A percentile compares a stretch with the other conserved stretches of the same genome.
phyloP scores from a whole-genome alignment of 2,888 invertebrate genomes.

The Cantharis rustica region DNA sequence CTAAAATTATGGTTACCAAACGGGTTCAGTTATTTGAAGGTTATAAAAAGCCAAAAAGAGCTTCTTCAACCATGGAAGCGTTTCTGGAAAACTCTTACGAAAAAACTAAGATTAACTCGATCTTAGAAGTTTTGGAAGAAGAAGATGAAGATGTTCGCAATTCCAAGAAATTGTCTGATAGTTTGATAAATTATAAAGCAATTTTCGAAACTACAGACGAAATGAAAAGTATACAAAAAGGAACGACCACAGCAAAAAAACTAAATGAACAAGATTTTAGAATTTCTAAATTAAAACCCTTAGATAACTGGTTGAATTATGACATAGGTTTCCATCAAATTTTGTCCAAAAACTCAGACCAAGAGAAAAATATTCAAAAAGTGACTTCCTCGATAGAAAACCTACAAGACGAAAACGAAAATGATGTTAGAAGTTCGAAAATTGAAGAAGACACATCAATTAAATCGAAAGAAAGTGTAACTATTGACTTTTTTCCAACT shows the following conservation, averaged over 20 bases:
- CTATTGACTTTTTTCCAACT: background rate
- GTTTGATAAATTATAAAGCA: background rate
- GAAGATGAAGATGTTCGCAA: background rate
- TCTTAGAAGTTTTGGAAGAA: background rate
- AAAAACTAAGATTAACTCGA: background rate
- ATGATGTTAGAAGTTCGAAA: background rate
- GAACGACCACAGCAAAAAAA: background rate
- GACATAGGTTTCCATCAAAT: background rate
- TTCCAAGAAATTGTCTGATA: background rate
- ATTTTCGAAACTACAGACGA: background rate
- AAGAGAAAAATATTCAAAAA: background rate
- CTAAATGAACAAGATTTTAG: background rate
- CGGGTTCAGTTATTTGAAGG: conserved; percentile 15
- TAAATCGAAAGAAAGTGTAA: background rate
- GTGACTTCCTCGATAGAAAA: background rate
- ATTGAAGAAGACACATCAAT: background rate
- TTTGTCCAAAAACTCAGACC: background rate
- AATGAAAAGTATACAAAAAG: background rate
- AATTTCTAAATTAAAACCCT: background rate
- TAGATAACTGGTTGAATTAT: too few relatives aligned
- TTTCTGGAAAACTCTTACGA: conserved; percentile 5
- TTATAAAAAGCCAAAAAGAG: conserved; percentile 1
- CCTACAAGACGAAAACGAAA: background rate
- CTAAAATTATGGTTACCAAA: conserved; percentile 13
- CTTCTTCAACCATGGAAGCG: conserved; percentile 14